phyloP scores from a whole-genome alignment of 1,140 invertebrate genomes.

The Drosophila bocqueti region DNA sequence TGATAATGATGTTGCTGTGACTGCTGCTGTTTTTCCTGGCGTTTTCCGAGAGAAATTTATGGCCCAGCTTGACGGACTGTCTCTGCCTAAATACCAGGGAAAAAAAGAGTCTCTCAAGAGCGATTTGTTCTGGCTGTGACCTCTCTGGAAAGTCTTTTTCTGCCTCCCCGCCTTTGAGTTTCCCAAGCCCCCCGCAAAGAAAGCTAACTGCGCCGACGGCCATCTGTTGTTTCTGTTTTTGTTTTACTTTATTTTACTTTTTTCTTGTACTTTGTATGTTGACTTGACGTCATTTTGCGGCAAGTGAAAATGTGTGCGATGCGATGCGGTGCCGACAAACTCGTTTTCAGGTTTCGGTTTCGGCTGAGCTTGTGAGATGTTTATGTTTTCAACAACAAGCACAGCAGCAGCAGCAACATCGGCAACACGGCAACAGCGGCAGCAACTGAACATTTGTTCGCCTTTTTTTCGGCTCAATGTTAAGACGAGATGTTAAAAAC shows the following conservation, averaged over 20 bases:
- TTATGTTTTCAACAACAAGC: slow-evolving; percentile 76
- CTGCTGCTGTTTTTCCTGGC: slow-evolving; percentile 40
- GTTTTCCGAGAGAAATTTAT: slow-evolving; percentile 77
- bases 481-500: slow-evolving; percentile 78
- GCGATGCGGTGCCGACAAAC: slow-evolving; percentile 59
- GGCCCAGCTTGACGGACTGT: slow-evolving; percentile 66
- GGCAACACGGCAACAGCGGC: slow-evolving; percentile 14
- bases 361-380: slow-evolving; percentile 65
- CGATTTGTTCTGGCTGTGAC: slow-evolving; percentile 58
- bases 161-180: slow-evolving; percentile 4
- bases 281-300: slow-evolving; percentile 81
- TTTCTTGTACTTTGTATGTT: slow-evolving; percentile 48
- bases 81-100: slow-evolving; percentile 35
- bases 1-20: slow-evolving; percentile 31
- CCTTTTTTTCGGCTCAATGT: slow-evolving; percentile 72
- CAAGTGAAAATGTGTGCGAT: slow-evolving; percentile 80
- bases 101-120: slow-evolving; percentile 28
- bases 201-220: slow-evolving; percentile 54
- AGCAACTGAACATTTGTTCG: slow-evolving; percentile 63
- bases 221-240: slow-evolving; percentile 64
- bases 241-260: slow-evolving; percentile 23
- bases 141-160: slow-evolving; percentile 13
- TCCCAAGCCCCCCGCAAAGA: slow-evolving; percentile 38
- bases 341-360: slow-evolving; percentile 60
- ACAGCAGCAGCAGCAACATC: slow-evolving; percentile 22